A percentile compares a stretch with the other conserved stretches of the same genome.
phyloP scores from a whole-genome alignment of 37 sponge, comb jelly and placozoan species.

The Haliclona indistincta region DNA sequence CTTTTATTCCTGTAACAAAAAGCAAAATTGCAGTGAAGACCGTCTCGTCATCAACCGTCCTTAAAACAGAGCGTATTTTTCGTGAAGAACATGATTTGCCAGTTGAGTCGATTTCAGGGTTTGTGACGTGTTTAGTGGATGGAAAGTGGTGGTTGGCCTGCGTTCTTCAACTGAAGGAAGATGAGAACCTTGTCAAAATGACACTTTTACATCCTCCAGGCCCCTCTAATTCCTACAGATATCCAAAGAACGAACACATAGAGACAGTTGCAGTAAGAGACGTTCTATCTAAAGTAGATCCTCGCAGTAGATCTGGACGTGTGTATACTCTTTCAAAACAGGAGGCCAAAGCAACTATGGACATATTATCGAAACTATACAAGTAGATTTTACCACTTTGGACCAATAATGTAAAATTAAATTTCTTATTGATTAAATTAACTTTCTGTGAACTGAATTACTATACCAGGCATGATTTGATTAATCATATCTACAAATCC shows the following conservation, averaged over 20 bases:
- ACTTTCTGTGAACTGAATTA: not conserved
- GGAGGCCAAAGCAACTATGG: not conserved
- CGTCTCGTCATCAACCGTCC: not conserved
- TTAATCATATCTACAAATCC: not conserved
- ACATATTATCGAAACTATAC: not conserved
- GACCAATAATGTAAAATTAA: too few relatives aligned
- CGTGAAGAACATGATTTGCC: not conserved
- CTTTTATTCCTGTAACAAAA: conserved; percentile 3
- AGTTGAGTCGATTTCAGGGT: not conserved
- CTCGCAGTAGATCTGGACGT: conserved; percentile 18
- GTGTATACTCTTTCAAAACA: conserved; percentile 19
- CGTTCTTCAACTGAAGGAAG: conserved; percentile 7
- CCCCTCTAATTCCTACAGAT: conserved; percentile 19
- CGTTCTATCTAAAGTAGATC: conserved; percentile 38
- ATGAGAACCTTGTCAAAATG: conserved; percentile 9
- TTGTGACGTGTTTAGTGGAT: not conserved
- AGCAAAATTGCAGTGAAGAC: not conserved
- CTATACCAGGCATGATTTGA: not conserved
- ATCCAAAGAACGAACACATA: conserved; percentile 21
- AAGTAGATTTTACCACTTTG: too few relatives aligned
- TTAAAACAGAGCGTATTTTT: not conserved
- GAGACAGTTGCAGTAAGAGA: not conserved
- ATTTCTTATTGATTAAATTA: not conserved
- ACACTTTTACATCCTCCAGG: conserved; percentile 41
- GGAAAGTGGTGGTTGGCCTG: conserved; percentile 42